Conservation (phyloP, 2,113 vertebrate genomes). For the Paedocypris sp. region DNA sequence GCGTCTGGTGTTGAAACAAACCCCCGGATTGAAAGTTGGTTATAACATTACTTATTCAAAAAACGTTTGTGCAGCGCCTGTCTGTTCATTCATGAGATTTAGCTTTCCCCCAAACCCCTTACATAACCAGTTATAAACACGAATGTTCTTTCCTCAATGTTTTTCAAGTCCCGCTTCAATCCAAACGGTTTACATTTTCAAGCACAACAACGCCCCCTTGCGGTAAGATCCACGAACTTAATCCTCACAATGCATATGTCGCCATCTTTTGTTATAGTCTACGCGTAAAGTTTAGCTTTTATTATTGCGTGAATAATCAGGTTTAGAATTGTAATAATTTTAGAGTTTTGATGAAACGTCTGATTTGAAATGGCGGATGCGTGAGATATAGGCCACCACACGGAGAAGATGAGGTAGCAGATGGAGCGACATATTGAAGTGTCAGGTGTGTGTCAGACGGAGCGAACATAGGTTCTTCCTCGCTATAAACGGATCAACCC, state of each 20-base stretch:
- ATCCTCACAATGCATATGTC: too few species aligned
- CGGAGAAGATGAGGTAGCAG: constrained; percentile 1
- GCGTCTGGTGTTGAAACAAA: not conserved
- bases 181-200: not conserved
- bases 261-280: too few species aligned
- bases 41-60: too few species aligned
- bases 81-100: not conserved
- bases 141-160: not conserved
- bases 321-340: too few species aligned
- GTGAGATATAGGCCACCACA: not conserved
- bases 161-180: not conserved
- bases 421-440: constrained; percentile 1
- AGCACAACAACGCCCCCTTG: not conserved
- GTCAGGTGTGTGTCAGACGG: not conserved
- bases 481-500: constrained; percentile 4
- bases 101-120: not conserved
- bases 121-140: too few species aligned
- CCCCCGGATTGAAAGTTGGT: not conserved
- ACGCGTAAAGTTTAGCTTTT: too few species aligned
- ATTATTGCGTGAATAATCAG: too few species aligned
- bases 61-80: too few species aligned
- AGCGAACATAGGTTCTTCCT: not conserved
- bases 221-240: not conserved
- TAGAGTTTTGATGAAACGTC: too few species aligned
- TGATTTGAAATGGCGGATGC: not conserved